Evolutionary conservation across 2,113 vertebrate species (phyloP).

Genomic region (Albula goreensis): DNA sequence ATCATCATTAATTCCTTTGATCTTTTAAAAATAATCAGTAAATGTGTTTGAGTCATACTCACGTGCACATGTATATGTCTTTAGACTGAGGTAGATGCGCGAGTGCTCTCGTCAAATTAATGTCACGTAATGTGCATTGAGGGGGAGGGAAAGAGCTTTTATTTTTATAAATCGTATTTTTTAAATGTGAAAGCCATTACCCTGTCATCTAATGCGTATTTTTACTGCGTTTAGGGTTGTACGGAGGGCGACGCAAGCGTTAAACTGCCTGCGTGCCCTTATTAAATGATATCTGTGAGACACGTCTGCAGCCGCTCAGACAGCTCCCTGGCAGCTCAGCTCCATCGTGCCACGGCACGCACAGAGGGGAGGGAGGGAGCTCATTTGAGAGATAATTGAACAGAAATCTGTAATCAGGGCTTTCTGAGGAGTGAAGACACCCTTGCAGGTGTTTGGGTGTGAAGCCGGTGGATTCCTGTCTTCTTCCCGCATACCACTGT

Average conservation of each 20-base stretch:
- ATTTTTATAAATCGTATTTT: no score
- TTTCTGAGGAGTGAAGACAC: not conserved
- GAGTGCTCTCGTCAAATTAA: no score
- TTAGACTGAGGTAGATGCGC: no score
- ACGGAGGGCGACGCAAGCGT: not conserved
- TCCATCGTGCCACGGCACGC: not conserved
- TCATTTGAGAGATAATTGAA: constrained; percentile 12
- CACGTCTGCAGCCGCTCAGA: not conserved
- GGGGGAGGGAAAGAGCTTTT: no score
- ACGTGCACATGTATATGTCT: no score
- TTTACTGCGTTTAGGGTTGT: no score
- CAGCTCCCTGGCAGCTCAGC: not conserved
- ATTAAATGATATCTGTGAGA: not conserved
- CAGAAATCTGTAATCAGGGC: not conserved
- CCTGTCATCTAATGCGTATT: no score
- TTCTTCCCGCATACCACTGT: not conserved
- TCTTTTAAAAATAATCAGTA: no score
- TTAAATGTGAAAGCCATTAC: no score
- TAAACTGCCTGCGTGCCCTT: not conserved
- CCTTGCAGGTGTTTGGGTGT: not conserved
- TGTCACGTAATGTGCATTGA: no score
- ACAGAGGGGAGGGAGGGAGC: not conserved
- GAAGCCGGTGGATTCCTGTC: not conserved
- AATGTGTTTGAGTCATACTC: no score
- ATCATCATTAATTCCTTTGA: no score